These are phyloP conservation scores for Tribolium madens DNA, from an alignment of 1,140 invertebrate genomes.

Conservation along the genomic window DNA sequence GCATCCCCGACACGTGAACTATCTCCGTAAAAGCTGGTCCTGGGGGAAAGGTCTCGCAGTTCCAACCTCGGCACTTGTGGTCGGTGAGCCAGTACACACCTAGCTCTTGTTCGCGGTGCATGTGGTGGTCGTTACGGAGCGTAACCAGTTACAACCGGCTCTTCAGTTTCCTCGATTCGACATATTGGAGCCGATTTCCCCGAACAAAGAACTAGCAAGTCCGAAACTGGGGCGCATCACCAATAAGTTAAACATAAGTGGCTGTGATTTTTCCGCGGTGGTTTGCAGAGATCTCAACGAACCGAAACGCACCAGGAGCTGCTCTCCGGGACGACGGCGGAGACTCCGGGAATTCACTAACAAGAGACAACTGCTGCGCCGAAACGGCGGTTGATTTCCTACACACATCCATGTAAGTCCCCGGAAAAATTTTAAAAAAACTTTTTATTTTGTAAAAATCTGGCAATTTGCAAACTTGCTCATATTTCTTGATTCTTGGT, in stretches of 20 bases:
- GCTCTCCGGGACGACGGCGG: constrained; percentile 44
- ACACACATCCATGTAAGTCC: constrained; percentile 26
- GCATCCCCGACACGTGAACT: constrained; percentile 48
- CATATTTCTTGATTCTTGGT: neutral
- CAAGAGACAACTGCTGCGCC: constrained; percentile 13
- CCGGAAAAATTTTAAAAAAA: no score
- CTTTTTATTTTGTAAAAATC: no score
- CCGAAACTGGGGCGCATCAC: constrained; percentile 19
- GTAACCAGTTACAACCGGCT: constrained; percentile 47
- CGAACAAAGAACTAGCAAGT: neutral
- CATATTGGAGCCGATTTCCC: constrained; percentile 34
- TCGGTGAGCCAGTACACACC: constrained; percentile 46
- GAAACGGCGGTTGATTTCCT: constrained; percentile 31
- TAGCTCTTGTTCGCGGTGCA: constrained; percentile 49
- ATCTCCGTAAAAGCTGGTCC: constrained; percentile 51
- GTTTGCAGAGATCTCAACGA: constrained; percentile 24
- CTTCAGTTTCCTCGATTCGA: constrained; percentile 29
- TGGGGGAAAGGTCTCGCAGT: constrained; percentile 49
- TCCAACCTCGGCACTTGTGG: constrained; percentile 35
- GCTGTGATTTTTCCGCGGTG: constrained; percentile 40
- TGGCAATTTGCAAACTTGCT: neutral
- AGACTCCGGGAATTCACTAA: constrained; percentile 1
- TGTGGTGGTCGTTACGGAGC: constrained; percentile 22
- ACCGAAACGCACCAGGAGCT: constrained; percentile 42
- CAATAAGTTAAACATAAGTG: constrained; percentile 18